Evolutionary conservation across 2,797 vertebrate species (phyloP).

Genomic region (Chloroceryle amazona): DNA sequence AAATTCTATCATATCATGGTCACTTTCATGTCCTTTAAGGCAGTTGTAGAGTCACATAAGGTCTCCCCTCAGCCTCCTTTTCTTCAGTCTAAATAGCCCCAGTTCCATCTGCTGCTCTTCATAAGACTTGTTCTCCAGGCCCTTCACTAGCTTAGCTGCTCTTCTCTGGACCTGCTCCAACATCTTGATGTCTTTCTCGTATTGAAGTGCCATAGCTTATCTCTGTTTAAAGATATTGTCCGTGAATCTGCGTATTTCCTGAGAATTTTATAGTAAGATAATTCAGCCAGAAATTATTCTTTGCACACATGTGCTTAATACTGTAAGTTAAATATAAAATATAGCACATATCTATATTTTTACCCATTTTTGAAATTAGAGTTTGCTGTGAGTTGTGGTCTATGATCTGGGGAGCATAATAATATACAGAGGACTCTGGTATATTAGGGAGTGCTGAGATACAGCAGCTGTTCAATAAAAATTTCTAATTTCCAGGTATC

Average conservation of each 20-base stretch:
- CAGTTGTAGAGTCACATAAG: too few species aligned
- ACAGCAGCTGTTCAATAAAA: background rate
- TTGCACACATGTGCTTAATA: background rate
- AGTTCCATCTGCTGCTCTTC: too few species aligned
- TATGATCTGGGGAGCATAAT: background rate
- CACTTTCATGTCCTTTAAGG: too few species aligned
- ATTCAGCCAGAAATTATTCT: background rate
- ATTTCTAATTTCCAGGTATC: background rate
- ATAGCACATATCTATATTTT: background rate
- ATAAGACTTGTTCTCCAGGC: too few species aligned
- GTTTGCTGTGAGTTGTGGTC: background rate
- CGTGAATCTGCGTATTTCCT: background rate
- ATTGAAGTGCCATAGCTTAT: background rate
- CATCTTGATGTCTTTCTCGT: too few species aligned
- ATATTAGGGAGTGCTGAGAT: background rate
- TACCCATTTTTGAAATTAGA: background rate
- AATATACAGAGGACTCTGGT: background rate
- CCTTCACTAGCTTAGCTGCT: too few species aligned
- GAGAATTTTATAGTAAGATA: background rate
- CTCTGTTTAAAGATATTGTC: background rate
- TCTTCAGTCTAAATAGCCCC: too few species aligned
- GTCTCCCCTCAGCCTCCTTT: too few species aligned
- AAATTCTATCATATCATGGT: too few species aligned
- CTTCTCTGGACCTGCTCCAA: too few species aligned
- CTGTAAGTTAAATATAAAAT: background rate